Percentiles rank a stretch among this genome's conserved stretches.
Evolutionary conservation across 2,888 invertebrate species (phyloP).

Genomic region (Schizaphis graminum): DNA sequence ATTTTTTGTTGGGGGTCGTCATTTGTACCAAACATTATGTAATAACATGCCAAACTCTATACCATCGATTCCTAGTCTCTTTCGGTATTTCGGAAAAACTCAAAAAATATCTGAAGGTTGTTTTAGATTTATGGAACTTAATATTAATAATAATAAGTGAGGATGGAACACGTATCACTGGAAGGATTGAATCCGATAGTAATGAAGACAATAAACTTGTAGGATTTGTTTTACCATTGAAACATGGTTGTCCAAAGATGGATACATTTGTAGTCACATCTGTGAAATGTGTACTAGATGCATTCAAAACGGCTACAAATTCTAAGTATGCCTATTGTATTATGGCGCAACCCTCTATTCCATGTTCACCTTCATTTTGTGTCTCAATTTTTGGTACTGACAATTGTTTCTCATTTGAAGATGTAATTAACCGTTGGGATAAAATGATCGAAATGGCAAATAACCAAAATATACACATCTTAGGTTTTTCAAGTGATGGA

Average conservation of each 20-base stretch:
- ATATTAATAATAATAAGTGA: too few species aligned
- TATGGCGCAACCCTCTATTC: conserved; percentile 3
- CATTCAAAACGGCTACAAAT: background rate
- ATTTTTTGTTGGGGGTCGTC: too few species aligned
- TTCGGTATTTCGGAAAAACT: too few species aligned
- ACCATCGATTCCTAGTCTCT: too few species aligned
- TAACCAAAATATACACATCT: conserved; percentile 36
- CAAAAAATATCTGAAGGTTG: too few species aligned
- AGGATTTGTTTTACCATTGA: conserved; percentile 23
- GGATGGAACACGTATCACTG: too few species aligned
- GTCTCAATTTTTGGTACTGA: conserved; percentile 28
- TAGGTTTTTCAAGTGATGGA: conserved; percentile 26
- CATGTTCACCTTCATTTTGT: conserved; percentile 19
- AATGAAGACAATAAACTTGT: conserved; percentile 24
- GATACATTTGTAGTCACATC: conserved; percentile 24
- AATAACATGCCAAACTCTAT: too few species aligned
- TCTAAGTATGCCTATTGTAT: conserved; percentile 14
- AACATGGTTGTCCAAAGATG: conserved; percentile 2
- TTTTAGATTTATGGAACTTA: too few species aligned
- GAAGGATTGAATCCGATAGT: conserved; percentile 7
- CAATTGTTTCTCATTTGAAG: conserved; percentile 39
- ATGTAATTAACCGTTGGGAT: conserved; percentile 29
- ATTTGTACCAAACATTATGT: too few species aligned
- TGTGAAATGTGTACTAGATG: conserved; percentile 14
- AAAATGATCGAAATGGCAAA: conserved; percentile 25